phyloP scores from a whole-genome alignment of 2,797 vertebrate genomes.

The Heteromormyrus szaboi region DNA sequence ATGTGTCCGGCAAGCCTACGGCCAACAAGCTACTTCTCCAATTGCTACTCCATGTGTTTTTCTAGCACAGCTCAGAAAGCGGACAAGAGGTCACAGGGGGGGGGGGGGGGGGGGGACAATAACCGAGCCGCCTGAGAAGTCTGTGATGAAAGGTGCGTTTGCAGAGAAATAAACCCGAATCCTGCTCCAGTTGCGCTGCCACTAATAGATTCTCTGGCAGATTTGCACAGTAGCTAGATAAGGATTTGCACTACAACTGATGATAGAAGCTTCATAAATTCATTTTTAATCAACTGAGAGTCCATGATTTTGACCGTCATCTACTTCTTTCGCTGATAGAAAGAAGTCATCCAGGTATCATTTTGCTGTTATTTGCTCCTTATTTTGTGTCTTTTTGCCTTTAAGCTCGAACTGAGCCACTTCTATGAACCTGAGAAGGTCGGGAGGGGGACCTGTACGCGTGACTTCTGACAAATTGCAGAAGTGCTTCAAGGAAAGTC shows the following conservation, averaged over 20 bases:
- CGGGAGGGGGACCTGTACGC: background rate
- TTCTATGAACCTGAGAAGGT: background rate
- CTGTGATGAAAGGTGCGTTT: slow-evolving; percentile 12
- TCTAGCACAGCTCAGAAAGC: background rate
- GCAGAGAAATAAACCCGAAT: background rate
- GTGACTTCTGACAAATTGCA: background rate
- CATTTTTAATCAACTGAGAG: background rate
- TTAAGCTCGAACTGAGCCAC: background rate
- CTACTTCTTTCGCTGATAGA: background rate
- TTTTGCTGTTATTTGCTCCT: background rate
- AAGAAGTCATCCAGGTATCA: background rate
- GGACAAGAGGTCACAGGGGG: slow-evolving; percentile 18
- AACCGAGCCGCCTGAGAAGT: background rate
- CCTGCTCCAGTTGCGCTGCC: background rate
- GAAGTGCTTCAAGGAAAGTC: background rate
- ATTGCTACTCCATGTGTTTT: background rate
- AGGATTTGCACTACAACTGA: background rate
- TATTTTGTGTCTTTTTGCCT: background rate
- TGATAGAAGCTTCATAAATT: background rate
- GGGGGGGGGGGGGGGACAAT: slow-evolving; percentile 3
- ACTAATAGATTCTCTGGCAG: slow-evolving; percentile 21
- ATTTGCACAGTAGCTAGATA: slow-evolving; percentile 5
- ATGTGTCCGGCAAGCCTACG: background rate
- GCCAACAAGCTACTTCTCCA: background rate
- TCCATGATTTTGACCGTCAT: background rate